These are phyloP conservation scores for Theretra japonica DNA, from an alignment of 2,888 invertebrate species.

Conservation along the genomic window DNA sequence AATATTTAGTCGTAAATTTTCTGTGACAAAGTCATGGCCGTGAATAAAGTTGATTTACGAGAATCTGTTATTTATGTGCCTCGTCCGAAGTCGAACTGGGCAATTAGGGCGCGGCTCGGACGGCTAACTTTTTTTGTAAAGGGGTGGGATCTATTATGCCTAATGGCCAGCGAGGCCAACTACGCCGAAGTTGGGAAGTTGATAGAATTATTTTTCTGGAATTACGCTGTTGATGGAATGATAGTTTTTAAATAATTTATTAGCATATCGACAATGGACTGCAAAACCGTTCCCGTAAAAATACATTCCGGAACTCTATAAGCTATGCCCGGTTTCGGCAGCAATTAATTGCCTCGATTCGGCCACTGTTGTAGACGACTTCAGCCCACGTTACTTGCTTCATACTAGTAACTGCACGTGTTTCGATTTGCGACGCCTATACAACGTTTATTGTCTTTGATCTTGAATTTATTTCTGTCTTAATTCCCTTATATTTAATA, in stretches of 20 bases:
- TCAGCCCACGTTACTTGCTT: not conserved
- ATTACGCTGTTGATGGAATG: not conserved
- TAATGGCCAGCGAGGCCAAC: constrained; percentile 7
- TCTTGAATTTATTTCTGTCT: not conserved
- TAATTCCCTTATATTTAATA: too few relatives aligned
- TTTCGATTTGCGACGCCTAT: not conserved
- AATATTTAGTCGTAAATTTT: constrained; percentile 2
- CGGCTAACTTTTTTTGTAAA: constrained; percentile 26
- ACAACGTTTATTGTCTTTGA: not conserved
- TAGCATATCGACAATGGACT: too few relatives aligned
- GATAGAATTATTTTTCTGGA: not conserved
- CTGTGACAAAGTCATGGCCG: not conserved
- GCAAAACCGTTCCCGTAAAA: not conserved
- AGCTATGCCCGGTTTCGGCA: constrained; percentile 7
- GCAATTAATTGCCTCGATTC: constrained; percentile 28
- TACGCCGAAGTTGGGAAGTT: not conserved
- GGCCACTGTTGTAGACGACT: not conserved
- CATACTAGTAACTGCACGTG: not conserved
- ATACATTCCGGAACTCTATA: constrained; percentile 28
- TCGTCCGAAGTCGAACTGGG: constrained; percentile 13
- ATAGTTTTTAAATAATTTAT: too few relatives aligned
- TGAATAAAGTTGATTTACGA: constrained; percentile 26
- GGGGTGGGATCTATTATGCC: constrained; percentile 29
- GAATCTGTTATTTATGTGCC: constrained; percentile 27
- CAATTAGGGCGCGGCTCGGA: constrained; percentile 27